A percentile compares a stretch with the other conserved stretches of the same genome.
Conservation (phyloP, 2,113 vertebrate species). For the Zosterops pallidus region DNA sequence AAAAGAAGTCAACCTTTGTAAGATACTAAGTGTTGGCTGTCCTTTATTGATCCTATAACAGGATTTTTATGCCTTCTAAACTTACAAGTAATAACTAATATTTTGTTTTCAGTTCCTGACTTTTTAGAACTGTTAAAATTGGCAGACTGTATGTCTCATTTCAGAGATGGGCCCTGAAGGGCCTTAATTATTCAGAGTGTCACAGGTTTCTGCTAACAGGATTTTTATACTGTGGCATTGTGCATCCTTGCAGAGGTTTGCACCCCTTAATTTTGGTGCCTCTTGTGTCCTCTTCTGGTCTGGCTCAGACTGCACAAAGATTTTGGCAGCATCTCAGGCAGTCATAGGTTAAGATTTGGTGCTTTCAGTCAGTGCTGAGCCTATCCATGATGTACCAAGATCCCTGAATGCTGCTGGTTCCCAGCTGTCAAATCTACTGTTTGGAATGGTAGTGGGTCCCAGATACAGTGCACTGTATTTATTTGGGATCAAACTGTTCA, state of each 20-base stretch:
- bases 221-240: neutral
- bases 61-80: neutral
- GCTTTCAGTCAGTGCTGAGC: neutral
- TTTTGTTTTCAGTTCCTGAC: neutral
- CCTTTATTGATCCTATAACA: neutral
- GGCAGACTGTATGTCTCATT: neutral
- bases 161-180: neutral
- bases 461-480: neutral
- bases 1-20: neutral
- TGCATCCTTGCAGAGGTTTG: neutral
- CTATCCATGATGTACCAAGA: neutral
- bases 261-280: neutral
- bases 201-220: neutral
- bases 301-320: neutral
- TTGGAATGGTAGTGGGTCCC: neutral
- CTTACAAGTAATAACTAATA: neutral
- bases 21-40: neutral
- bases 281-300: neutral
- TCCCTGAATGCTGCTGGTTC: neutral
- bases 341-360: neutral
- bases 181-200: neutral
- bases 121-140: neutral
- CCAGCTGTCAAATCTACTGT: neutral
- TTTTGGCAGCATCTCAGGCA: neutral
- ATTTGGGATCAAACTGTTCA: neutral